Base-by-base conservation (phyloP, 2,888 invertebrate genomes). In the Aplocera efformata region DNA sequence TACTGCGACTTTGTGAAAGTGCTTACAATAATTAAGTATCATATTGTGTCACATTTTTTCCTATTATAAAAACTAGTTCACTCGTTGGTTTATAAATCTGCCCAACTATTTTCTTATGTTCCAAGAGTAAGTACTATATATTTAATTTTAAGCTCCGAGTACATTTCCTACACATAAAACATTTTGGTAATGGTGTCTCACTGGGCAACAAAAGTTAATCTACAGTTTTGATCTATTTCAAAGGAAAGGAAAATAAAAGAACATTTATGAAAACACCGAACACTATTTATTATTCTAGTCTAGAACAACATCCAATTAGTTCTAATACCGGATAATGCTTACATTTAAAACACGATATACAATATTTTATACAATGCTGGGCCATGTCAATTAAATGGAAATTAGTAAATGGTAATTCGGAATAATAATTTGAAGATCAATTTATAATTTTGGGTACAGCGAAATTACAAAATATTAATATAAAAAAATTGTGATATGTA, bases 301-400 rank as follows among this genome's bases (percentile, higher is more conserved):
- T 17, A 17, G 81, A 82, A 85, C 85, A 86, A 86, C 86, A 86
- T 82, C 76, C 65, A 82, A 76, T 78, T 68, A 71, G 60, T 65
- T 66, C 67, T 79, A 78, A 71, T 63, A 36, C 58, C 55, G 39
- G 58, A 65, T 59, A 60, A 63, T 53, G 63, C 58, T 66, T 67
- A 64, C 53, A 54, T 43, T 36, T 42, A 42, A 48, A 52, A 50
- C 39, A 54, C 34, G 31, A 49, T 48, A 42, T 43, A 49, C 36
- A 47, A 41, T 32, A 56, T 47, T 57, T 58, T 59, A 51, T 56
- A 59, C 50, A 57, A 44, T 60, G 50, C 53, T 53, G 56, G n/a
- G 46, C 35, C 48, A 39, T 32, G 52, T 22, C 57, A 58, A 58
- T 48, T 48, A 58, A 62, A 61, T 60, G 64, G 57, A 59, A 61